These are phyloP conservation scores for Conchocele bisecta DNA, from an alignment of 2,888 invertebrate species.

Conservation along the genomic window DNA sequence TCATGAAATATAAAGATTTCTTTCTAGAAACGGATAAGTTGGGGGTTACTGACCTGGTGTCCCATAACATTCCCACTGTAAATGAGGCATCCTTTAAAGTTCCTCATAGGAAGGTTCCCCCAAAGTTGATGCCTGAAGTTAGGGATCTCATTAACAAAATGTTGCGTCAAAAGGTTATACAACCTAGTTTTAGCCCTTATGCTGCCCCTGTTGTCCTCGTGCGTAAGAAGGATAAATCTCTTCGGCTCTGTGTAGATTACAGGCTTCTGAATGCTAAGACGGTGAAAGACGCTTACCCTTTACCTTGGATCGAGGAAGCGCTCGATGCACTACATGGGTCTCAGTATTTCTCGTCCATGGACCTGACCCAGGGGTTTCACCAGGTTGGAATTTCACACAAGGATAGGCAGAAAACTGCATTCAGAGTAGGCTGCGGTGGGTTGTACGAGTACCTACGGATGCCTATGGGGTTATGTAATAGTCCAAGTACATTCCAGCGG, in stretches of 20 bases:
- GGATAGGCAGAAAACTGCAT: constrained; percentile 22
- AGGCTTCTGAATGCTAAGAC: neutral
- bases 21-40: constrained; percentile 4
- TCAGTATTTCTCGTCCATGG: neutral
- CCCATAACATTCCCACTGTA: neutral
- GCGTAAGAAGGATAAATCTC: constrained; percentile 1
- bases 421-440: constrained; percentile 21
- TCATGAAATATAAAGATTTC: constrained; percentile 17
- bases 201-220: constrained; percentile 6
- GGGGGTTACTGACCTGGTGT: neutral
- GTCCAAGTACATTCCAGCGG: constrained; percentile 54
- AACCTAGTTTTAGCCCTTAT: neutral
- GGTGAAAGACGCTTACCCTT: neutral
- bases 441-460: constrained; percentile 53
- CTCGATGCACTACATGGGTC: neutral
- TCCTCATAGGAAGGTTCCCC: constrained; percentile 6
- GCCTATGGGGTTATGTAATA: constrained; percentile 56
- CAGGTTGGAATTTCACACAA: neutral
- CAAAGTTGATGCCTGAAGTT: neutral
- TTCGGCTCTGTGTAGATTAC: constrained; percentile 4
- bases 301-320: neutral
- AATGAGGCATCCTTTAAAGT: neutral
- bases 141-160: constrained; percentile 1
- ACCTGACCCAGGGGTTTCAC: neutral
- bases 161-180: constrained; percentile 14